Evolutionary conservation across 2,888 invertebrate species (phyloP), one percentile per base, ranked within the genome.

Genomic region (Merodon equestris): DNA sequence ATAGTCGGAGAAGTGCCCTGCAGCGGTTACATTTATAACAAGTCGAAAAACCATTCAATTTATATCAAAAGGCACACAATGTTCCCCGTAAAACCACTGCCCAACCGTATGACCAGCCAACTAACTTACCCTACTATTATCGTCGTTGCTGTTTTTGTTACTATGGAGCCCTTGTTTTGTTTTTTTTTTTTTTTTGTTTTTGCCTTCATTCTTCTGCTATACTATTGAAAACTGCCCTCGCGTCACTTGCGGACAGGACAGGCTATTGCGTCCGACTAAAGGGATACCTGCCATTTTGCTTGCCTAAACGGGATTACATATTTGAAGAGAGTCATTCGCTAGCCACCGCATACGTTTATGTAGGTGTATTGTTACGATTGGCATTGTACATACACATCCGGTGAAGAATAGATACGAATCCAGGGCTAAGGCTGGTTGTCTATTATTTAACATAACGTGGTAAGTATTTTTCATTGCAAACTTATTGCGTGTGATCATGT

Each of bases 11-110:
- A 68, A 79, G 84, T 87, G 84, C 86, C 87, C 87, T 87, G 86
- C 84, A 87, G 87, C 88, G 87, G 85, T 87, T 85, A 85, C 86
- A 86, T 84, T 83, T 84, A 86, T 86, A 87, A 85, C 84, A 73
- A 81, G 81, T 81, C 81, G 81, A 71, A 81, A 81, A 81, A 81
- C 81, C 81, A 81, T 81, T 81, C 81, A 81, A 75, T 81, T 81
- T 81, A 81, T 81, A 71, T 81, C 70, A 75, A 81, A 81, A 81
- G 81, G 75, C 71, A 81, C 7, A 81, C 75, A 79, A 70, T 74
- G 63, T 79, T 79, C 44, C 68, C 64, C 70, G 74, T 68, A 73
- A 50, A 79, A 64, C 54, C 68, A 50, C 53, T 47, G 63, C 74
- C 51, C 44, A 40, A 27, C 56, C 27, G 27, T 27, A 27, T 27